Evolutionary conservation across 2,888 invertebrate species (phyloP).

Genomic region (Clostera curtula): DNA sequence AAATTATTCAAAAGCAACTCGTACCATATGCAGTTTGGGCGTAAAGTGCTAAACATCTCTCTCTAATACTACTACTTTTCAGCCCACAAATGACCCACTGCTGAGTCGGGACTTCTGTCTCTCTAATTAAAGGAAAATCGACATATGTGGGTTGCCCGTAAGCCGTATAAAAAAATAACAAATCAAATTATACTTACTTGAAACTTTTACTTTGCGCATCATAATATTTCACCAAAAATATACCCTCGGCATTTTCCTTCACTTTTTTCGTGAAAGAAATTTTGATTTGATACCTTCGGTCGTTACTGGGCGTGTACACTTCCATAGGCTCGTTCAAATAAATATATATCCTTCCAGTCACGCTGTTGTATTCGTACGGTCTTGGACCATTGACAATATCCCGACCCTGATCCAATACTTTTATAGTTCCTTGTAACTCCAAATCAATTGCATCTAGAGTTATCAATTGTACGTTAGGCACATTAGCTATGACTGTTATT

Average conservation of each 20-base stretch:
- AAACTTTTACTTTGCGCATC: conserved; percentile 29
- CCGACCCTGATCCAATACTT: conserved; percentile 37
- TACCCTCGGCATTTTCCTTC: conserved; percentile 34
- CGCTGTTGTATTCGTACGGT: conserved; percentile 43
- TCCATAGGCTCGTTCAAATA: conserved; percentile 45
- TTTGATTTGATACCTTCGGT: conserved; percentile 41
- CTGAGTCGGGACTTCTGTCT: too few relatives aligned
- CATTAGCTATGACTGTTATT: conserved; percentile 56
- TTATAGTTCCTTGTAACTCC: conserved; percentile 37
- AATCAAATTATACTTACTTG: conserved; percentile 38
- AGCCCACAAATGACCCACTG: too few relatives aligned
- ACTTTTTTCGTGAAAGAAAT: conserved; percentile 45
- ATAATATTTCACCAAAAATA: conserved; percentile 48
- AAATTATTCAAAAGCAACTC: too few relatives aligned
- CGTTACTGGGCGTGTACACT: conserved; percentile 33
- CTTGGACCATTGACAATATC: conserved; percentile 45
- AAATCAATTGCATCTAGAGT: conserved; percentile 52
- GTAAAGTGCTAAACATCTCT: too few relatives aligned
- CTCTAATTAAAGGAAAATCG: too few relatives aligned
- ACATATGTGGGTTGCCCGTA: too few relatives aligned
- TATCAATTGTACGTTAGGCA: conserved; percentile 45
- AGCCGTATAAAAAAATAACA: too few relatives aligned
- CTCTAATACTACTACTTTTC: too few relatives aligned
- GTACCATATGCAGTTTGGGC: too few relatives aligned
- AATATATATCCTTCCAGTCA: conserved; percentile 43